Conservation (phyloP, 2,888 invertebrate genomes). For the Cybosia mesomella region DNA sequence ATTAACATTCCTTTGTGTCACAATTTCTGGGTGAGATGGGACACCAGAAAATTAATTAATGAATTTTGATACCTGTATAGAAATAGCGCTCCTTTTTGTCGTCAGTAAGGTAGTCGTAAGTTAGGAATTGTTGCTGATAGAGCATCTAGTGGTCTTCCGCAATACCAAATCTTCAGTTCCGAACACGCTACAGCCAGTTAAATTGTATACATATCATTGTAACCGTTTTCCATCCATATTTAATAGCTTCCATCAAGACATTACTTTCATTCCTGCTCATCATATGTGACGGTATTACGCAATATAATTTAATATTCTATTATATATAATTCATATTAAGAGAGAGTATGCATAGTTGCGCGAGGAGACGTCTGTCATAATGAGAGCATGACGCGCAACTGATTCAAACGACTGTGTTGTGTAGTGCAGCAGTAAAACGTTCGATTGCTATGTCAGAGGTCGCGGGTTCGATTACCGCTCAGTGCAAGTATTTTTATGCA, state of each 20-base stretch:
- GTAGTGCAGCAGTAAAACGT: not conserved
- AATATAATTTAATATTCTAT: not conserved
- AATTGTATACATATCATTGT: too few relatives aligned
- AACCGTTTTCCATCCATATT: not conserved
- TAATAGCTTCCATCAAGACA: not conserved
- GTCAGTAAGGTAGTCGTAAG: too few relatives aligned
- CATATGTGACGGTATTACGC: not conserved
- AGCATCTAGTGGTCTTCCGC: too few relatives aligned
- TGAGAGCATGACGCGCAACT: not conserved
- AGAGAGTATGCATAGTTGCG: not conserved
- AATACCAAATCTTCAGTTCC: too few relatives aligned
- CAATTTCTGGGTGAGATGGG: too few relatives aligned
- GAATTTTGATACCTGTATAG: too few relatives aligned
- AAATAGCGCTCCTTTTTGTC: too few relatives aligned
- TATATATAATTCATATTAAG: conserved; percentile 1
- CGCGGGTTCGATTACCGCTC: not conserved
- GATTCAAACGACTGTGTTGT: not conserved
- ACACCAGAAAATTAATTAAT: too few relatives aligned
- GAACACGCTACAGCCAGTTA: too few relatives aligned
- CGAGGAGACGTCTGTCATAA: not conserved
- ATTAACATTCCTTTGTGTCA: too few relatives aligned
- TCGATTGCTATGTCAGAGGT: not conserved
- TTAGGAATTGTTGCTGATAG: too few relatives aligned
- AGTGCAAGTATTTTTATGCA: too few relatives aligned
- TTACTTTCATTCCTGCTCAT: not conserved